A percentile compares a stretch with the other conserved stretches of the same genome.
These are phyloP conservation scores for Incurvaria masculella DNA, from an alignment of 2,888 invertebrate species.

Conservation along the genomic window DNA sequence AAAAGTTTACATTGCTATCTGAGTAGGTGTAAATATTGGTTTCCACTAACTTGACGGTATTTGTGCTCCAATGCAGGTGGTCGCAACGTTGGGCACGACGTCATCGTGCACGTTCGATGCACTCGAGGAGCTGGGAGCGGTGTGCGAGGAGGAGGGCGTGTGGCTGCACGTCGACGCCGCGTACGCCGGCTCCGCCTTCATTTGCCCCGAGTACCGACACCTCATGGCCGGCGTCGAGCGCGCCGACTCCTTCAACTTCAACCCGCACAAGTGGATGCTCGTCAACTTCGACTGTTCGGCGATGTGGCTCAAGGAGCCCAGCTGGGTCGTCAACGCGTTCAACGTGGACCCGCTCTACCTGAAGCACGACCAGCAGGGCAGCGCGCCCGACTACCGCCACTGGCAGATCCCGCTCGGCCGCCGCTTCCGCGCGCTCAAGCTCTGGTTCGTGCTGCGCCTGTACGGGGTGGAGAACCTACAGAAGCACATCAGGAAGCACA, in stretches of 20 bases:
- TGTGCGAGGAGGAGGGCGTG: conserved; percentile 71
- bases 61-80: too few species aligned
- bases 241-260: conserved; percentile 97
- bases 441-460: conserved; percentile 93
- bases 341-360: conserved; percentile 97
- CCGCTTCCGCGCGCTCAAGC: conserved; percentile 86
- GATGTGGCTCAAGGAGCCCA: conserved; percentile 92
- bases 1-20: too few species aligned
- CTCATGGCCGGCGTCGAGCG: conserved; percentile 85
- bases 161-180: conserved; percentile 98
- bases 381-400: conserved; percentile 92
- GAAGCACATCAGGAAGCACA: conserved; percentile 80
- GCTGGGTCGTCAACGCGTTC: conserved; percentile 90
- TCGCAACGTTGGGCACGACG: conserved; percentile 92
- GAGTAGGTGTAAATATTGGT: too few species aligned
- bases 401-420: conserved; percentile 97
- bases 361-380: conserved; percentile 89
- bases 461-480: conserved; percentile 89
- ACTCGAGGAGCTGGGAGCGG: conserved; percentile 84
- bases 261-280: conserved; percentile 98
- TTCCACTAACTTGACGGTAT: too few species aligned
- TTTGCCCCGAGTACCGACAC: conserved; percentile 94
- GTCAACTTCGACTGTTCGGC: conserved; percentile 99
- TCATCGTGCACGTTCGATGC: conserved; percentile 94
- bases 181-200: conserved; percentile 94